phyloP scores from a whole-genome alignment of 2,113 vertebrate species.

The Sylvietta virens region DNA sequence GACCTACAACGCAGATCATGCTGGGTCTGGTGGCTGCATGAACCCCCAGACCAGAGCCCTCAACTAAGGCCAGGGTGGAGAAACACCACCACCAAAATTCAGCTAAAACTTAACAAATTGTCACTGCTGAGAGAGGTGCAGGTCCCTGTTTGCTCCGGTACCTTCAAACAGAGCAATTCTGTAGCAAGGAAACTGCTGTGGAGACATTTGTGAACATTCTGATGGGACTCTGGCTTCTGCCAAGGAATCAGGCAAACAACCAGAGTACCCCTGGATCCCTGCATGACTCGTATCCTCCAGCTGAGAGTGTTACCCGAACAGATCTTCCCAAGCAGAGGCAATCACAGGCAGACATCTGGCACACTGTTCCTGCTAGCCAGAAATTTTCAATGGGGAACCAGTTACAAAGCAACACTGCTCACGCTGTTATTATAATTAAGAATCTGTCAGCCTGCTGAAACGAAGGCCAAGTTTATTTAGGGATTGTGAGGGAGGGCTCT shows the following conservation, averaged over 20 bases:
- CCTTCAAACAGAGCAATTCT: background rate
- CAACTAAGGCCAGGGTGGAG: background rate
- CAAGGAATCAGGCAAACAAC: background rate
- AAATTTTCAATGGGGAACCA: constrained; percentile 21
- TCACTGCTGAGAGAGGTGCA: background rate
- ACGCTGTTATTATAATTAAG: constrained; percentile 26
- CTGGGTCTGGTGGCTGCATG: background rate
- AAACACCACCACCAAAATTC: background rate
- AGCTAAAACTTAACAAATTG: background rate
- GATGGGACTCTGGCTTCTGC: background rate
- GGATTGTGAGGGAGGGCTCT: background rate
- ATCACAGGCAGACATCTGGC: constrained; percentile 44
- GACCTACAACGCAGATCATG: background rate
- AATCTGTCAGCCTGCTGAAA: constrained; percentile 13
- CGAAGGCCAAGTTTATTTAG: background rate
- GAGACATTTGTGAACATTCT: background rate
- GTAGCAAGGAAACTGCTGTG: background rate
- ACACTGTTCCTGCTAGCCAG: background rate
- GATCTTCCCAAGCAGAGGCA: constrained; percentile 5
- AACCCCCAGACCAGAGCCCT: background rate
- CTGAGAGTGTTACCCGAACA: background rate
- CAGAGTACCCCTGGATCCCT: background rate
- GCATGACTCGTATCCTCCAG: constrained; percentile 1
- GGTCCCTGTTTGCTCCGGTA: background rate
- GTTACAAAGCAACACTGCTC: constrained; percentile 26